A percentile compares a stretch with the other conserved stretches of the same genome.
These are phyloP conservation scores for Cryptotermes secundus DNA, from an alignment of 1,140 invertebrate species.

Conservation along the genomic window DNA sequence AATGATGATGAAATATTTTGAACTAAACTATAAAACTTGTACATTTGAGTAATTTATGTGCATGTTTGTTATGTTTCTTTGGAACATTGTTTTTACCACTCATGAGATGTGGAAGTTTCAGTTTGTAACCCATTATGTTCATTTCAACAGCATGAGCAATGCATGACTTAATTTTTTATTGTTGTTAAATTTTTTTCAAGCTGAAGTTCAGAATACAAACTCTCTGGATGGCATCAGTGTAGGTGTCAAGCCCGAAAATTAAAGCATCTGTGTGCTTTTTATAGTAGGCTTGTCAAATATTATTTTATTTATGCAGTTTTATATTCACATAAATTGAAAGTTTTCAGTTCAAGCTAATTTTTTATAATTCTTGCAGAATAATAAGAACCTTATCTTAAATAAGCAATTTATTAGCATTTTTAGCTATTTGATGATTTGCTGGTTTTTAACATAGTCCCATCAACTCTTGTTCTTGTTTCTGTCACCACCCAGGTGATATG, in stretches of 20 bases:
- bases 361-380: too few species aligned
- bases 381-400: too few species aligned
- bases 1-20: slow-evolving; percentile 16
- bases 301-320: too few species aligned
- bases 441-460: neutral
- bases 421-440: too few species aligned
- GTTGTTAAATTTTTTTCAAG: neutral
- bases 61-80: neutral
- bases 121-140: neutral
- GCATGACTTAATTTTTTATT: neutral
- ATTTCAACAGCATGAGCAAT: slow-evolving; percentile 20
- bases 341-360: too few species aligned
- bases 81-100: neutral
- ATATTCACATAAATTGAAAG: too few species aligned
- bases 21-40: neutral
- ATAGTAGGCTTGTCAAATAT: too few species aligned
- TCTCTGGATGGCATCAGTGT: neutral
- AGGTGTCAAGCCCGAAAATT: neutral
- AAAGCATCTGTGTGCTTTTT: neutral
- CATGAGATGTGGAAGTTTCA: neutral
- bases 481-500: neutral
- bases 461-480: neutral
- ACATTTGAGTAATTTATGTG: neutral
- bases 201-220: neutral
- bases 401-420: too few species aligned